Conservation (phyloP, 2,888 invertebrate genomes). For the Rhopalosiphum nymphaeae region DNA sequence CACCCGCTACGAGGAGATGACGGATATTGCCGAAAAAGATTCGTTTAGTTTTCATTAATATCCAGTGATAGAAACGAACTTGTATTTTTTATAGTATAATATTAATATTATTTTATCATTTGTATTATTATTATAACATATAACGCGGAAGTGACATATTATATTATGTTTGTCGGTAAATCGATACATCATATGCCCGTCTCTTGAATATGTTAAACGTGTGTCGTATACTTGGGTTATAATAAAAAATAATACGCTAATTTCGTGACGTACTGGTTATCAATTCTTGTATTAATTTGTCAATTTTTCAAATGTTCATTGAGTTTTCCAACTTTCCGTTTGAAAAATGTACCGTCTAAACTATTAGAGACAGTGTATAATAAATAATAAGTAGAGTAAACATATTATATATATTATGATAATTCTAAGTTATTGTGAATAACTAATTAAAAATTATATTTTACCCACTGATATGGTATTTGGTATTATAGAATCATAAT, state of each 20-base stretch:
- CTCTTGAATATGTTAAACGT: not conserved
- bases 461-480: not conserved
- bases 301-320: not conserved
- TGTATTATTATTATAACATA: not conserved
- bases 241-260: not conserved
- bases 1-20: not conserved
- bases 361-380: not conserved
- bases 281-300: not conserved
- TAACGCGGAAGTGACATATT: not conserved
- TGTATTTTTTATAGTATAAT: not conserved
- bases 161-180: not conserved
- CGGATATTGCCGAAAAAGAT: not conserved
- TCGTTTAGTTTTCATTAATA: slow-evolving; percentile 8
- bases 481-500: not conserved
- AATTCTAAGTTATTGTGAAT: not conserved
- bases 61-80: not conserved
- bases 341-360: not conserved
- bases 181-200: not conserved
- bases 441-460: slow-evolving; percentile 11
- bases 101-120: not conserved
- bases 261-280: not conserved
- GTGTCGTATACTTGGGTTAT: not conserved
- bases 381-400: not conserved
- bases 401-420: not conserved
- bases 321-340: not conserved